Percentiles rank a stretch among this genome's conserved stretches.
Evolutionary conservation across 92 coral and sea anemone genomes (phyloP).

Genomic region (Siderastrea siderea): DNA sequence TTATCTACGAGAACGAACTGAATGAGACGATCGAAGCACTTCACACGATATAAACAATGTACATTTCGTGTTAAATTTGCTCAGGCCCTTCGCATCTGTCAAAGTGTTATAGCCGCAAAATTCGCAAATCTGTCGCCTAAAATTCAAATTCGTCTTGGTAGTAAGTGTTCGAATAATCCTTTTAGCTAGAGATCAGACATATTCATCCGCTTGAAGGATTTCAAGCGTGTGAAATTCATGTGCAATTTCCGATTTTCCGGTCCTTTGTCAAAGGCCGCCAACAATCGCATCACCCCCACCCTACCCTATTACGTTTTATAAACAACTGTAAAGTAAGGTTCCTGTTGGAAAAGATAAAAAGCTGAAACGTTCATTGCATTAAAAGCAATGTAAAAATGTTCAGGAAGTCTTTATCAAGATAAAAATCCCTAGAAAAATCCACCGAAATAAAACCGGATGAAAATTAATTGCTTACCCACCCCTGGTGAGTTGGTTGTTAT

Average conservation of each 20-base stretch:
- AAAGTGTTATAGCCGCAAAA: not conserved
- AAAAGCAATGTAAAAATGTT: not conserved
- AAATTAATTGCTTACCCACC: slow-evolving; percentile 17
- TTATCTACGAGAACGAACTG: slow-evolving; percentile 8
- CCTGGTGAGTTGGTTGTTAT: slow-evolving; percentile 31
- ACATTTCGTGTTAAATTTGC: not conserved
- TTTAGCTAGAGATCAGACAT: slow-evolving; percentile 56
- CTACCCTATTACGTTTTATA: slow-evolving; percentile 48
- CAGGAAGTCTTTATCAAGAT: not conserved
- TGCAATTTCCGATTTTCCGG: slow-evolving; percentile 68
- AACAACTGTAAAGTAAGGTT: slow-evolving; percentile 25
- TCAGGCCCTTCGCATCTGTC: slow-evolving; percentile 62
- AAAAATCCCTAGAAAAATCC: not conserved
- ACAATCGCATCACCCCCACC: slow-evolving; percentile 35
- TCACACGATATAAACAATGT: slow-evolving; percentile 30
- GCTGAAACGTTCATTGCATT: not conserved
- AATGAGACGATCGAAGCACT: slow-evolving; percentile 9
- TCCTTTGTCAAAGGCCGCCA: slow-evolving; percentile 55
- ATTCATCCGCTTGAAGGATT: slow-evolving; percentile 48
- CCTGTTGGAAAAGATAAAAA: not conserved
- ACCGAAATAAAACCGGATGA: not conserved
- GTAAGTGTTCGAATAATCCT: slow-evolving; percentile 43
- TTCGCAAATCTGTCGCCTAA: not conserved
- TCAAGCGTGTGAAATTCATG: slow-evolving; percentile 42
- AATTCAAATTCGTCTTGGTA: slow-evolving; percentile 7